These are phyloP conservation scores for Nasonia oneida DNA, from an alignment of 2,888 invertebrate species.

Conservation along the genomic window DNA sequence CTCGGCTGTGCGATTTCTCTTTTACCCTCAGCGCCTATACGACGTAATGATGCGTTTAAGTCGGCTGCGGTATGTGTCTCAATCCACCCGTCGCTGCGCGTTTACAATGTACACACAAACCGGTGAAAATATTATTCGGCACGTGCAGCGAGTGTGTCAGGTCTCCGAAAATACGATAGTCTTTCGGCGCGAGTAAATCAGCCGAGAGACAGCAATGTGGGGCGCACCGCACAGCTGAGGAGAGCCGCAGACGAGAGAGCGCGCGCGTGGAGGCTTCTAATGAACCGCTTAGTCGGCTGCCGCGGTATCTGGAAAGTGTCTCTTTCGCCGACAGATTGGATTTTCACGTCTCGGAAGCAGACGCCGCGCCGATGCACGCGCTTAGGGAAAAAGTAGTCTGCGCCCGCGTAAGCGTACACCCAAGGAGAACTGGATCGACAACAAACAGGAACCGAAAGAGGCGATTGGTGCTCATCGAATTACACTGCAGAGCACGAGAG, in stretches of 20 bases:
- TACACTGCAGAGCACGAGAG: slow-evolving; percentile 63
- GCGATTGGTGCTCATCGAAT: slow-evolving; percentile 69
- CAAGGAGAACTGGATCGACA: slow-evolving; percentile 67
- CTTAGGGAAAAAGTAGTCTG: background rate
- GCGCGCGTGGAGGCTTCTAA: slow-evolving; percentile 56
- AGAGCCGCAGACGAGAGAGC: slow-evolving; percentile 37
- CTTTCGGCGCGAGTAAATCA: background rate
- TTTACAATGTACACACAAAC: background rate
- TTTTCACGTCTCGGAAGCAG: slow-evolving; percentile 41
- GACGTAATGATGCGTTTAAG: slow-evolving; percentile 35
- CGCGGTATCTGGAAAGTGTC: slow-evolving; percentile 68
- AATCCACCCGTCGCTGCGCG: background rate
- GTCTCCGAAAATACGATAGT: background rate
- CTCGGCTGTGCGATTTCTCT: slow-evolving; percentile 39
- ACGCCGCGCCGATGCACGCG: background rate
- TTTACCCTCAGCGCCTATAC: background rate
- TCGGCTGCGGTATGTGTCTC: background rate
- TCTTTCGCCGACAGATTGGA: slow-evolving; percentile 61
- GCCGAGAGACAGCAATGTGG: too few relatives aligned
- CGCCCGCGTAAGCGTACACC: slow-evolving; percentile 66
- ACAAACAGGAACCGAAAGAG: slow-evolving; percentile 74
- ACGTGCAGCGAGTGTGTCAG: background rate
- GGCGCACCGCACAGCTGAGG: slow-evolving; percentile 36
- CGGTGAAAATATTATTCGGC: background rate
- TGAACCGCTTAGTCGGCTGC: slow-evolving; percentile 61